Conservation (phyloP, 2,888 invertebrate genomes). For the Elegia similella region DNA sequence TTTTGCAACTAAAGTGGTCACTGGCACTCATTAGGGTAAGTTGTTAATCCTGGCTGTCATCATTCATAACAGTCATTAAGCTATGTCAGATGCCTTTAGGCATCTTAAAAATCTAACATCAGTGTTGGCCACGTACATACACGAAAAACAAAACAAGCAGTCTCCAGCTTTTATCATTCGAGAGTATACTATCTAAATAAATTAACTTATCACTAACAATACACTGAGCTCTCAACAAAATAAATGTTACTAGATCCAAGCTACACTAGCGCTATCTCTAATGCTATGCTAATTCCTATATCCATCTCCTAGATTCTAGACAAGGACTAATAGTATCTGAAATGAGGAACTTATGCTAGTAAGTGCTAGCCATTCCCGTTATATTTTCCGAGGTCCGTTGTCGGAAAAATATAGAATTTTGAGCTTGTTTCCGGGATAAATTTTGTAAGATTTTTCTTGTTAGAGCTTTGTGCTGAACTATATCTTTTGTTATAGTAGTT, state of each 20-base stretch:
- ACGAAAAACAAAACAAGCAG: no score
- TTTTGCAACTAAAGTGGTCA: no score
- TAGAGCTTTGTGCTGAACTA: neutral
- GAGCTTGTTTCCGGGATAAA: slow-evolving; percentile 3
- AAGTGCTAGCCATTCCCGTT: slow-evolving; percentile 27
- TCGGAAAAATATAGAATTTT: slow-evolving; percentile 6
- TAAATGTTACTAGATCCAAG: slow-evolving; percentile 6
- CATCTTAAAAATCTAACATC: no score
- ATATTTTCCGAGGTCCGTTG: slow-evolving; percentile 18
- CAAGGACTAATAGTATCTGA: slow-evolving; percentile 38
- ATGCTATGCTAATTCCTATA: slow-evolving; percentile 31
- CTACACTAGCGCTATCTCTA: slow-evolving; percentile 18
- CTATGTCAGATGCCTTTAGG: no score
- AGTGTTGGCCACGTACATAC: no score
- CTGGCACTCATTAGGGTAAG: no score
- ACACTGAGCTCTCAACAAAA: slow-evolving; percentile 25
- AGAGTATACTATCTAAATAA: neutral
- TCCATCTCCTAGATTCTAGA: slow-evolving; percentile 30
- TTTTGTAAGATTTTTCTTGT: slow-evolving; percentile 6
- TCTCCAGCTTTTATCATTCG: no score
- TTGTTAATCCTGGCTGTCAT: no score
- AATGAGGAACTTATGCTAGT: slow-evolving; percentile 37
- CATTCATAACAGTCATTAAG: no score
- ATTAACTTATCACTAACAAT: slow-evolving; percentile 20
- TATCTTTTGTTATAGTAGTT: slow-evolving; percentile 4